These are phyloP conservation scores for Mythimna impura DNA, from an alignment of 2,888 invertebrate genomes.

Conservation along the genomic window DNA sequence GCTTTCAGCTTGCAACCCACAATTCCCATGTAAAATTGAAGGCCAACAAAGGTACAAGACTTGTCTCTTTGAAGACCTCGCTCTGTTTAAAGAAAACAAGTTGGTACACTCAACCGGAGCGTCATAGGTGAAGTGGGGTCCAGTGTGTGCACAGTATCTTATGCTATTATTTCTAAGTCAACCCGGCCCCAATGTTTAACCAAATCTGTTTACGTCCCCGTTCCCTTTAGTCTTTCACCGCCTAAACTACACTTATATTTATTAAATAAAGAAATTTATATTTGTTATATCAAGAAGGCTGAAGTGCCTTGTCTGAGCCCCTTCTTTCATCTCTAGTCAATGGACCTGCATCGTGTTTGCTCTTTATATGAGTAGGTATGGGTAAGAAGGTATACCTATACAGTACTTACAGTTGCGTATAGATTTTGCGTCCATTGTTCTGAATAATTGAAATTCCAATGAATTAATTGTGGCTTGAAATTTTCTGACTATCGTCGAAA, in stretches of 20 bases:
- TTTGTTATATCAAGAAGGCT: slow-evolving; percentile 67
- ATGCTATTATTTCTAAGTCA: slow-evolving; percentile 89
- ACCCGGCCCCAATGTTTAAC: slow-evolving; percentile 85
- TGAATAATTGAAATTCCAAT: slow-evolving; percentile 24
- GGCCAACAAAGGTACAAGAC: slow-evolving; percentile 68
- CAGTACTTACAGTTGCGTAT: slow-evolving; percentile 35
- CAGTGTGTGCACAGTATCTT: slow-evolving; percentile 85
- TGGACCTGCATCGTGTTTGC: slow-evolving; percentile 50
- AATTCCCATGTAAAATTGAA: slow-evolving; percentile 67
- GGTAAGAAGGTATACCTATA: background rate
- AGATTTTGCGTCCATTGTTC: slow-evolving; percentile 33
- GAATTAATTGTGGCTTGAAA: slow-evolving; percentile 23
- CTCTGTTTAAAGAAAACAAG: slow-evolving; percentile 88
- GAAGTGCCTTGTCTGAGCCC: slow-evolving; percentile 63
- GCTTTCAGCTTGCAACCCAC: slow-evolving; percentile 60
- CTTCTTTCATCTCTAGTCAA: slow-evolving; percentile 62
- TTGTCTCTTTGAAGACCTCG: slow-evolving; percentile 72
- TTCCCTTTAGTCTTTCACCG: slow-evolving; percentile 87
- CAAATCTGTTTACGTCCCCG: slow-evolving; percentile 85
- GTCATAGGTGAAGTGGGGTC: slow-evolving; percentile 84
- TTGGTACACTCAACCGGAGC: slow-evolving; percentile 84
- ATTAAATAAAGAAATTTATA: slow-evolving; percentile 72
- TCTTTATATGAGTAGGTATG: slow-evolving; percentile 28
- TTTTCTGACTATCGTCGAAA: background rate
- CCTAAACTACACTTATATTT: slow-evolving; percentile 76